These are phyloP conservation scores for Propithecus coquereli DNA, from an alignment of 2,113 vertebrate species.

Conservation along the genomic window DNA sequence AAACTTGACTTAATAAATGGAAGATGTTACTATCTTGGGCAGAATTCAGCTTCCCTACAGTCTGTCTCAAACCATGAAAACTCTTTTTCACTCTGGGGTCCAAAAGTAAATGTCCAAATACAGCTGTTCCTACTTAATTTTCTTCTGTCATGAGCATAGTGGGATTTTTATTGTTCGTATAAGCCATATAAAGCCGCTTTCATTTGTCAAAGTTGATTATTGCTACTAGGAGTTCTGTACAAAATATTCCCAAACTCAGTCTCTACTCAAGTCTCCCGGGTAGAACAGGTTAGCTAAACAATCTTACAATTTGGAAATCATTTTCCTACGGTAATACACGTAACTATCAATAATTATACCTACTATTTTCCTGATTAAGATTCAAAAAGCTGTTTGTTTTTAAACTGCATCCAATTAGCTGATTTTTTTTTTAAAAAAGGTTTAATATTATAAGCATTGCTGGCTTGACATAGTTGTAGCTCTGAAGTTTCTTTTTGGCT, in stretches of 20 bases:
- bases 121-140: conserved; percentile 18
- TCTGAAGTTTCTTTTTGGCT: background rate
- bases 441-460: background rate
- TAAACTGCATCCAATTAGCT: conserved; percentile 23
- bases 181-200: background rate
- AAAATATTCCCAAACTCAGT: background rate
- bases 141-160: conserved; percentile 2
- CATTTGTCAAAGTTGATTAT: conserved; percentile 15
- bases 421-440: background rate
- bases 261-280: background rate
- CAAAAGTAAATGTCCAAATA: conserved; percentile 29
- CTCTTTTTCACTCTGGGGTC: background rate
- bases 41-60: background rate
- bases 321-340: conserved; percentile 12
- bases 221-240: background rate
- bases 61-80: conserved; percentile 10
- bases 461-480: background rate
- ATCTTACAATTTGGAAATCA: conserved; percentile 29
- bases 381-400: conserved; percentile 21
- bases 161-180: conserved; percentile 25
- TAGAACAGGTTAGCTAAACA: background rate
- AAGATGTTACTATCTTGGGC: background rate
- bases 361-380: conserved; percentile 27
- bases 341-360: conserved; percentile 39
- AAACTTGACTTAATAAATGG: conserved; percentile 4